Conservation (phyloP, 2,888 invertebrate genomes). For the Zygogramma bicolorata region DNA sequence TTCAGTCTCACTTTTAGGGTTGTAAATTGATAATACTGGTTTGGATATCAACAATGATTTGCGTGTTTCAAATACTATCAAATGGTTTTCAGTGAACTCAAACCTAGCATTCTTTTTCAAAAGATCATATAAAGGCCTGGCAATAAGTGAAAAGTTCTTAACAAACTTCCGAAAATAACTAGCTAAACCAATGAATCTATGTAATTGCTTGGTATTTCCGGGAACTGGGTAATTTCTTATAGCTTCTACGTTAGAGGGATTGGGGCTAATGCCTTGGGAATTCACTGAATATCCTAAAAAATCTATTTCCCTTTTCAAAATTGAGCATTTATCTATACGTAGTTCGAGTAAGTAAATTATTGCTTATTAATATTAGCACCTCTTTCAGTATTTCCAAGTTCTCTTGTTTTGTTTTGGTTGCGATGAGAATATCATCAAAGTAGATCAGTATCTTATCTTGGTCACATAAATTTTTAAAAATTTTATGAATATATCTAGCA, state of each 20-base stretch:
- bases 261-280: conserved; percentile 12
- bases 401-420: neutral
- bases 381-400: conserved; percentile 20
- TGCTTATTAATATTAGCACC: neutral
- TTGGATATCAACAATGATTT: conserved; percentile 39
- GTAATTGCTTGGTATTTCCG: conserved; percentile 34
- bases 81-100: conserved; percentile 46
- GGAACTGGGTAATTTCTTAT: conserved; percentile 43
- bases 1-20: conserved; percentile 55
- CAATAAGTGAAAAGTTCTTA: conserved; percentile 26
- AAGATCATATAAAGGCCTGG: conserved; percentile 55
- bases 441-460: neutral
- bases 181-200: conserved; percentile 10
- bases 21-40: conserved; percentile 55
- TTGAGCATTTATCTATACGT: neutral
- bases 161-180: conserved; percentile 52
- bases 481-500: conserved; percentile 39
- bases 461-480: conserved; percentile 41
- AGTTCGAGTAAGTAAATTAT: neutral
- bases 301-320: conserved; percentile 30
- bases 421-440: neutral
- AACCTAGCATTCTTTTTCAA: conserved; percentile 46
- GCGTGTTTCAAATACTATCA: conserved; percentile 30
- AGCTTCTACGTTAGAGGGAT: conserved; percentile 25
- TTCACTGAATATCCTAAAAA: conserved; percentile 51